Percentiles rank a stretch among this genome's conserved stretches.
phyloP scores from a whole-genome alignment of 1,140 invertebrate species.

The Cotesia glomerata region DNA sequence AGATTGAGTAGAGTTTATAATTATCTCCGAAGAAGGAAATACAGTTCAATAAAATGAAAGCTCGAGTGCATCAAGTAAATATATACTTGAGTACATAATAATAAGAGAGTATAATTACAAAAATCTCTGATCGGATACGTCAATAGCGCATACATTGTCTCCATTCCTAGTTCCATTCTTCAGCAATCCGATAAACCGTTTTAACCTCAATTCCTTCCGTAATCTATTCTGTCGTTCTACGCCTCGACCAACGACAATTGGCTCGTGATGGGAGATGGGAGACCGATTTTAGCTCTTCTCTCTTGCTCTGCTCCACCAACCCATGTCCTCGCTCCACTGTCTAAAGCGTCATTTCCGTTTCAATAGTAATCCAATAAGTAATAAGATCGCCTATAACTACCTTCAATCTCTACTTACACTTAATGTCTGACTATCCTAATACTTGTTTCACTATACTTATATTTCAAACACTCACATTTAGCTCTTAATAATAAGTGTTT shows the following conservation, averaged over 20 bases:
- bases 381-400: background rate
- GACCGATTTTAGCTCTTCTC: background rate
- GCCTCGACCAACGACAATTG: background rate
- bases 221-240: background rate
- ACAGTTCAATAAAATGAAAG: background rate
- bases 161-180: background rate
- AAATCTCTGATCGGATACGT: background rate
- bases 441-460: background rate
- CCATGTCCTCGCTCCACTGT: background rate
- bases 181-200: conserved; percentile 2
- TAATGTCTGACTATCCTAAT: background rate
- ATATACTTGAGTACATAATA: too few species aligned
- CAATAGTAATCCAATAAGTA: conserved; percentile 3
- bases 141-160: background rate
- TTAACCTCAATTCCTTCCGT: conserved; percentile 7
- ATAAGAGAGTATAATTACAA: background rate
- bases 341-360: background rate
- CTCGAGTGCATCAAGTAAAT: background rate
- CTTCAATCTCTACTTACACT: background rate
- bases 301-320: too few species aligned
- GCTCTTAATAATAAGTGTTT: too few species aligned
- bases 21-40: background rate
- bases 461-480: too few species aligned
- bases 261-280: background rate
- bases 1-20: too few species aligned